These are phyloP conservation scores for Megalonaias nervosa DNA, from an alignment of 1,140 invertebrate species.

Conservation along the genomic window DNA sequence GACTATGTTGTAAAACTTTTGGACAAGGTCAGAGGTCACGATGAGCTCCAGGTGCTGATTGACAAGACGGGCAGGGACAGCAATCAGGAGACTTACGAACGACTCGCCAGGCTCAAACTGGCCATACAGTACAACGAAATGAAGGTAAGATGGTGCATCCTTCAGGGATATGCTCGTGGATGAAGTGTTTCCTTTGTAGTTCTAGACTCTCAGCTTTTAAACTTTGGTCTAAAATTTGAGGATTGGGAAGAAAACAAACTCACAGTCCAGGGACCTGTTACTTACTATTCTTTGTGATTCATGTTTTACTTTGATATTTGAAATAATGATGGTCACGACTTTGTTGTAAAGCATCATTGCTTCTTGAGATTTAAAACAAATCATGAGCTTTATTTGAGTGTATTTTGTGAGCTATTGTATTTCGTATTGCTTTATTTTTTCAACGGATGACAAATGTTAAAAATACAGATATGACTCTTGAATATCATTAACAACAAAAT, in stretches of 20 bases:
- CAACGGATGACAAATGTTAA: too few relatives aligned
- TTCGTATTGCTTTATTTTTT: too few relatives aligned
- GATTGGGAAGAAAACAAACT: background rate
- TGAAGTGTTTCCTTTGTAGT: background rate
- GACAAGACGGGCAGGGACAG: conserved; percentile 60
- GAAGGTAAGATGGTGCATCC: conserved; percentile 43
- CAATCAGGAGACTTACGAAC: conserved; percentile 62
- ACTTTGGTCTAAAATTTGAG: background rate
- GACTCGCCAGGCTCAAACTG: conserved; percentile 67
- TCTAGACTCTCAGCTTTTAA: background rate
- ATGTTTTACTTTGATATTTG: background rate
- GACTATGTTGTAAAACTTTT: conserved; percentile 66
- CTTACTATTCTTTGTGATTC: background rate
- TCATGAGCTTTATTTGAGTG: too few relatives aligned
- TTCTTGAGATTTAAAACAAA: too few relatives aligned
- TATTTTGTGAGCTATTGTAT: too few relatives aligned
- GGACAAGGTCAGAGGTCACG: conserved; percentile 67
- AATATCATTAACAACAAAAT: too few relatives aligned
- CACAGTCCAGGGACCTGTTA: background rate
- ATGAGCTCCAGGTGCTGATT: conserved; percentile 67
- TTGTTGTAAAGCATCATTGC: too few relatives aligned
- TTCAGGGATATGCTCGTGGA: background rate
- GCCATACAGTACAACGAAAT: conserved; percentile 70
- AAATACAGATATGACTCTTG: too few relatives aligned
- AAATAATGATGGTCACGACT: background rate